Conservation (phyloP, 2,888 invertebrate genomes). For the Trileptium ribeirensis region DNA sequence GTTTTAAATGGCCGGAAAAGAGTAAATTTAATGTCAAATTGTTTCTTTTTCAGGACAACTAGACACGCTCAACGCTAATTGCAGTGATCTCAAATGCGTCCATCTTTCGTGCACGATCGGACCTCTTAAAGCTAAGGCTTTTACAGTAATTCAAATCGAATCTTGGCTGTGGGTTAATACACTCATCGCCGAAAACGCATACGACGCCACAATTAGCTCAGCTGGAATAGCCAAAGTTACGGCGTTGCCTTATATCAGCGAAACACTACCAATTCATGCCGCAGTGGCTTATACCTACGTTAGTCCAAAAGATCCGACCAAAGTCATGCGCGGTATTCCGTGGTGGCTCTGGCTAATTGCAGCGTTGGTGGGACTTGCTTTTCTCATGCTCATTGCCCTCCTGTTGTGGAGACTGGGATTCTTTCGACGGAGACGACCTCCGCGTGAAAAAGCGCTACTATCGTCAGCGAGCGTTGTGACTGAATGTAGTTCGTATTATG, state of each 20-base stretch:
- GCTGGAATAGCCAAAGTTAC: constrained; percentile 45
- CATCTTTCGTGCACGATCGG: constrained; percentile 69
- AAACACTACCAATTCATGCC: neutral
- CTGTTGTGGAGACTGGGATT: constrained; percentile 48
- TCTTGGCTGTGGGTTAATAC: constrained; percentile 74
- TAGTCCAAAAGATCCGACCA: constrained; percentile 42
- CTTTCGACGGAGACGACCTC: constrained; percentile 50
- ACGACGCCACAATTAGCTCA: constrained; percentile 43
- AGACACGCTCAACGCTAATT: neutral
- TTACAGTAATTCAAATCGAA: constrained; percentile 65
- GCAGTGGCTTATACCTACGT: constrained; percentile 42
- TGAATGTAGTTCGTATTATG: neutral
- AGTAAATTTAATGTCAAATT: too few species aligned
- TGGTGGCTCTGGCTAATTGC: constrained; percentile 46
- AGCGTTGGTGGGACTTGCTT: constrained; percentile 41
- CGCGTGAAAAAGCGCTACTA: constrained; percentile 29
- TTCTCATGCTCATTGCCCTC: constrained; percentile 44
- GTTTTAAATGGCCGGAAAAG: too few species aligned
- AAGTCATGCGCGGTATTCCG: constrained; percentile 38
- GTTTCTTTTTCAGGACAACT: neutral
- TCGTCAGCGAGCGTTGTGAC: neutral
- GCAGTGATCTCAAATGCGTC: constrained; percentile 64
- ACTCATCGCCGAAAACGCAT: constrained; percentile 62
- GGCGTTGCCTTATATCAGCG: constrained; percentile 32
- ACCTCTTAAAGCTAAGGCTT: constrained; percentile 65